phyloP scores from a whole-genome alignment of 2,888 invertebrate species.

The Drosophila longiperda region DNA sequence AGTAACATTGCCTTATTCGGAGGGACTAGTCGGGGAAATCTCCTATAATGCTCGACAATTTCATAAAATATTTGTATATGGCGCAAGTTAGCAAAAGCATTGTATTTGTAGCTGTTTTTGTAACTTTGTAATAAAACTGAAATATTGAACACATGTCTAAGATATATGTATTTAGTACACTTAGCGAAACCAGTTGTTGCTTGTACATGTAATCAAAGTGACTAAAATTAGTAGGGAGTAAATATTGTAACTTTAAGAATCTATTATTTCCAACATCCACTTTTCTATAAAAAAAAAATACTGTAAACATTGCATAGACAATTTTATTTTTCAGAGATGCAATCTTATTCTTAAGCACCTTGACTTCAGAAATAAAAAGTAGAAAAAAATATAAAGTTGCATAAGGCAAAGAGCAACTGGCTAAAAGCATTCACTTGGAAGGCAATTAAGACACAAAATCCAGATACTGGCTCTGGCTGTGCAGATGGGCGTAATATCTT shows the following conservation, averaged over 20 bases:
- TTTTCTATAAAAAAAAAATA: not conserved
- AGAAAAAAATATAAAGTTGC: not conserved
- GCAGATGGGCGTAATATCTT: slow-evolving; percentile 49
- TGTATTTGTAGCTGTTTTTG: slow-evolving; percentile 7
- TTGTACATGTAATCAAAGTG: not conserved
- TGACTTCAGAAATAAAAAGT: slow-evolving; percentile 7
- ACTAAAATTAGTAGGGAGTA: not conserved
- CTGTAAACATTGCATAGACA: not conserved
- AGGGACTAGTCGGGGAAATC: slow-evolving; percentile 8
- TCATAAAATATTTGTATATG: not conserved
- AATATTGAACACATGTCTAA: not conserved
- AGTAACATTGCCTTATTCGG: slow-evolving; percentile 6
- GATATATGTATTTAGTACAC: not conserved
- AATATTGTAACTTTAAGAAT: not conserved
- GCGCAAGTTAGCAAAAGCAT: not conserved
- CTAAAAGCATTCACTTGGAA: slow-evolving; percentile 60
- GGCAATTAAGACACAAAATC: slow-evolving; percentile 56
- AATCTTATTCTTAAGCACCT: slow-evolving; percentile 9
- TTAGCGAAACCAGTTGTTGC: not conserved
- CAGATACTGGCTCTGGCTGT: slow-evolving; percentile 40
- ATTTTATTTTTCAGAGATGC: slow-evolving; percentile 1
- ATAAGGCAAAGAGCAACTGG: slow-evolving; percentile 25
- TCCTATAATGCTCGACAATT: not conserved
- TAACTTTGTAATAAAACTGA: slow-evolving; percentile 12
- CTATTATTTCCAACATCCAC: not conserved